These are phyloP conservation scores for Drosophila kikkawai DNA, from an alignment of 1,140 invertebrate species.

Conservation along the genomic window DNA sequence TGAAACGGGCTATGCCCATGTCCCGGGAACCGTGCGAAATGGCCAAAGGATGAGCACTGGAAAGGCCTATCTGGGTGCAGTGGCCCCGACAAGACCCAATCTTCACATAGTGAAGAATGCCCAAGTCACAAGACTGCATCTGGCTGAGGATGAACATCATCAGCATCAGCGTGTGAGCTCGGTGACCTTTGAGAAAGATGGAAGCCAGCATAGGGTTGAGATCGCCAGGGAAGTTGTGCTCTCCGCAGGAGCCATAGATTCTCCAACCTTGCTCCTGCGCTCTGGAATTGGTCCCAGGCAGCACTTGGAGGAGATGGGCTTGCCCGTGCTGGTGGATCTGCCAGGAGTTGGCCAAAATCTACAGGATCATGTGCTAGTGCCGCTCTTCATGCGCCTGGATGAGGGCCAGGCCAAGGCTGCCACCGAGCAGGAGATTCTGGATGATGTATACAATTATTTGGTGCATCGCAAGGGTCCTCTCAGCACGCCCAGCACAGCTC, in stretches of 20 bases:
- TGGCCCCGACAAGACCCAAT: conserved; percentile 86
- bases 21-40: conserved; percentile 85
- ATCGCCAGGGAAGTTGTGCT: conserved; percentile 87
- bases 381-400: conserved; percentile 67
- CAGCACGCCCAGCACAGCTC: conserved; percentile 85
- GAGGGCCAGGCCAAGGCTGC: conserved; percentile 5
- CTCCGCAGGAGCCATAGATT: conserved; percentile 86
- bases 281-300: conserved; percentile 86
- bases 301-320: conserved; percentile 85
- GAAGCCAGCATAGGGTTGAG: conserved; percentile 60
- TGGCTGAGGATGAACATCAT: conserved; percentile 77
- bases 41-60: conserved; percentile 88
- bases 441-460: conserved; percentile 64
- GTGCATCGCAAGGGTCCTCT: conserved; percentile 85
- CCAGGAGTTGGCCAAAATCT: conserved; percentile 88
- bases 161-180: conserved; percentile 42
- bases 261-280: conserved; percentile 86
- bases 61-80: conserved; percentile 51
- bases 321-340: conserved; percentile 85
- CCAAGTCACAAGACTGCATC: conserved; percentile 86
- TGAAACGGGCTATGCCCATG: conserved; percentile 86
- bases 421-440: conserved; percentile 50
- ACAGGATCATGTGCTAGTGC: conserved; percentile 86
- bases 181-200: conserved; percentile 78
- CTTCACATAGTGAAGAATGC: conserved; percentile 89